These are phyloP conservation scores for Bovichtus variegatus DNA, from an alignment of 2,797 vertebrate species.

Conservation along the genomic window DNA sequence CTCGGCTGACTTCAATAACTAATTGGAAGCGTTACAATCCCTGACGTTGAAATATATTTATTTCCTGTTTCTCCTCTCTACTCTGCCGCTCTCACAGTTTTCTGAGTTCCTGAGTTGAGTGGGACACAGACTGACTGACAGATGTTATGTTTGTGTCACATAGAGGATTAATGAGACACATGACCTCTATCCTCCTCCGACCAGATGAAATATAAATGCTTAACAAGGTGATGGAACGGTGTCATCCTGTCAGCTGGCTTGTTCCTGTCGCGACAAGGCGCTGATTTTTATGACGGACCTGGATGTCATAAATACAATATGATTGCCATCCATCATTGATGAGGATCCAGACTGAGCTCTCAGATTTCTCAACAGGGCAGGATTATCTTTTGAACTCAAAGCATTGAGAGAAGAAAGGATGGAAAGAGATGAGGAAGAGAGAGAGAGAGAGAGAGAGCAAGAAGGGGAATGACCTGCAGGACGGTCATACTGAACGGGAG, in stretches of 20 bases:
- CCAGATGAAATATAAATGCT: conserved; percentile 53
- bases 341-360: conserved; percentile 41
- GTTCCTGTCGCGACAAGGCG: conserved; percentile 6
- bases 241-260: conserved; percentile 41
- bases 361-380: conserved; percentile 43
- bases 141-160: conserved; percentile 32
- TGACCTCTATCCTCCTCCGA: conserved; percentile 26
- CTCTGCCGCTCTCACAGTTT: neutral
- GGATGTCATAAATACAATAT: conserved; percentile 67
- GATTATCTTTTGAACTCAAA: conserved; percentile 14
- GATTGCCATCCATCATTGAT: conserved; percentile 59
- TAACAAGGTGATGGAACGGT: conserved; percentile 39
- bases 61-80: neutral
- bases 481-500: too few relatives aligned
- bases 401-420: neutral
- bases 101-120: neutral
- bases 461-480: conserved; percentile 3
- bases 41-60: too few relatives aligned
- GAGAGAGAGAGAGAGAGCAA: neutral
- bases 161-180: conserved; percentile 31
- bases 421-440: conserved; percentile 1
- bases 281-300: conserved; percentile 22
- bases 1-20: too few relatives aligned
- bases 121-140: neutral
- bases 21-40: too few relatives aligned